Percentiles rank a stretch among this genome's conserved stretches.
Evolutionary conservation across 2,888 invertebrate species (phyloP).

Genomic region (Lottia gigantea): DNA sequence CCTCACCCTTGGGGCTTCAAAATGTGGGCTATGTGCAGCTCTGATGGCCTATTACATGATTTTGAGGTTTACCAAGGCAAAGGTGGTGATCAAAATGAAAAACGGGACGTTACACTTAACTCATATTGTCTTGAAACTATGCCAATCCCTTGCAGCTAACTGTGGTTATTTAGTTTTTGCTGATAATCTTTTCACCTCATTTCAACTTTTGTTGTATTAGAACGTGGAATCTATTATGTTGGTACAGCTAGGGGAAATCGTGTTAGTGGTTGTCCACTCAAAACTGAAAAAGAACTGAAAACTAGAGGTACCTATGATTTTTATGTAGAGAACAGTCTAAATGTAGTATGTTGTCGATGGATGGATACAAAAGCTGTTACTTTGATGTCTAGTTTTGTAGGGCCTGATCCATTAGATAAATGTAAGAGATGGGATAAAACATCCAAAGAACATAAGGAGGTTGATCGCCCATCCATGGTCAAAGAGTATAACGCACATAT

Average conservation of each 20-base stretch:
- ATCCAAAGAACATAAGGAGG: neutral
- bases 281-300: neutral
- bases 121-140: slow-evolving; percentile 15
- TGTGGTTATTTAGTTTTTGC: slow-evolving; percentile 17
- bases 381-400: neutral
- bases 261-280: neutral
- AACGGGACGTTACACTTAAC: slow-evolving; percentile 2
- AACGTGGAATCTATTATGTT: neutral
- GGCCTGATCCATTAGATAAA: neutral
- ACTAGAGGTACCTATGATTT: neutral
- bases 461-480: neutral
- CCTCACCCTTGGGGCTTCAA: slow-evolving; percentile 37
- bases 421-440: neutral
- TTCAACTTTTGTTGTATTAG: slow-evolving; percentile 3
- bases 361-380: neutral
- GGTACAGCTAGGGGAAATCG: slow-evolving; percentile 8
- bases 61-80: slow-evolving; percentile 30
- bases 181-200: slow-evolving; percentile 19
- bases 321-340: neutral
- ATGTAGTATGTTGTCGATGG: neutral
- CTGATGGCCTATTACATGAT: slow-evolving; percentile 16
- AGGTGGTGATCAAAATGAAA: neutral
- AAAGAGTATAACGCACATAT: neutral
- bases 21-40: slow-evolving; percentile 23
- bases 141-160: slow-evolving; percentile 10